These are phyloP conservation scores for Aphidius colemani DNA, from an alignment of 2,888 invertebrate species.

Conservation along the genomic window DNA sequence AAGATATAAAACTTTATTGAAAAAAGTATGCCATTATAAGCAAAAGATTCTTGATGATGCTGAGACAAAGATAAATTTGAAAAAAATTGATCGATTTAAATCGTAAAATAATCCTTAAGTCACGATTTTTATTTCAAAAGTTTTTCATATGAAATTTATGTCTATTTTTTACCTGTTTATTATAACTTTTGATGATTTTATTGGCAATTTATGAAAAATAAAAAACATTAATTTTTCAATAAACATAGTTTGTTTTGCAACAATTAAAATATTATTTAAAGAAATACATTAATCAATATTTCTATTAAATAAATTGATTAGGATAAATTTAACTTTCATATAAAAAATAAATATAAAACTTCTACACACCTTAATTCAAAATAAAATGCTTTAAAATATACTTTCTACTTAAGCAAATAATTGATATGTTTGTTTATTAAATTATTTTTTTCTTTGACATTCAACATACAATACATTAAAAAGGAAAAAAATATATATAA, in stretches of 20 bases:
- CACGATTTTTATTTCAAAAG: constrained; percentile 39
- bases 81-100: constrained; percentile 40
- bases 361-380: no score
- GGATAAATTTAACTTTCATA: background rate
- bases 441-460: background rate
- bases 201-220: no score
- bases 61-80: constrained; percentile 9
- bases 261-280: no score
- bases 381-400: no score
- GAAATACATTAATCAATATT: background rate
- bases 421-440: no score
- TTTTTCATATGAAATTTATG: no score
- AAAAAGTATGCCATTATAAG: background rate
- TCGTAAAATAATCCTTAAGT: constrained; percentile 45
- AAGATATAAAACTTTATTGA: constrained; percentile 13
- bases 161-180: no score
- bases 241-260: no score
- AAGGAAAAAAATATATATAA: background rate
- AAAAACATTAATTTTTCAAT: no score
- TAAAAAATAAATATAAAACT: no score
- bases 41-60: constrained; percentile 10
- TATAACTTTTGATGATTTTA: no score
- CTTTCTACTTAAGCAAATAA: no score
- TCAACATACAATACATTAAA: background rate
- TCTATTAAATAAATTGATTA: constrained; percentile 12